Evolutionary conservation across 2,888 invertebrate genomes (phyloP), one percentile per base, ranked within the genome.

Genomic region (Hydropsyche betteni): DNA sequence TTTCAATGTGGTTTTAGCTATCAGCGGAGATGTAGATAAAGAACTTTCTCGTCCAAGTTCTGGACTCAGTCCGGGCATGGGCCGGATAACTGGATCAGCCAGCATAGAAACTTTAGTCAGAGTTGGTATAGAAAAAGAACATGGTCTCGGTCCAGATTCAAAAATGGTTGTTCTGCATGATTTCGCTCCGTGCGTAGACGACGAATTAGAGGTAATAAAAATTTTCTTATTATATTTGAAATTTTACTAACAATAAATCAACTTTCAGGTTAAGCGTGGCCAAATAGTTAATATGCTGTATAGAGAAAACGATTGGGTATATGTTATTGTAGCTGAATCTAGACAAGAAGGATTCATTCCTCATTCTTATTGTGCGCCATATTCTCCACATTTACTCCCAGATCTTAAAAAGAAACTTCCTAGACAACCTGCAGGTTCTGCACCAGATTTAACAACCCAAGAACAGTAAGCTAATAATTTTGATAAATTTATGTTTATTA

Each of bases 241-340:
- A 24, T 55, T 50, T 24, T 10, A 69, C 4, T 69, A 64, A 12
- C n/a, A 24, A 34, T 51, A 14, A 69, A 6, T 50, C 7, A 44
- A 33, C 5, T 84, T 84, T 5, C 81, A 88, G 88, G 92, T 92
- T 36, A 93, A 93, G 85, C 89, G 97, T 72, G 97, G 98, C 72
- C 95, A 95, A 89, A 91, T 96, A 82, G 97, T 97, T n/a, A 96
- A 96, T 86, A 93, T 97, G 78, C 86, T 98, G 78, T 98, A 98
- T 84, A 90, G 96, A 80, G 98, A 98, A 84, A 97, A 97, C 83
- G 97, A 98, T 85, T 98, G 98, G 98, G 96, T 97, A 7, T 98
- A 98, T 85, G 97, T 98, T 0, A 95, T 97, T 82, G 93, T 95
- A 2, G 93, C 95, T 68, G 95, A 95, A 81, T 94, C 95, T 16